Conservation (phyloP, 2,888 invertebrate genomes). For the Sympetrum striolatum region DNA sequence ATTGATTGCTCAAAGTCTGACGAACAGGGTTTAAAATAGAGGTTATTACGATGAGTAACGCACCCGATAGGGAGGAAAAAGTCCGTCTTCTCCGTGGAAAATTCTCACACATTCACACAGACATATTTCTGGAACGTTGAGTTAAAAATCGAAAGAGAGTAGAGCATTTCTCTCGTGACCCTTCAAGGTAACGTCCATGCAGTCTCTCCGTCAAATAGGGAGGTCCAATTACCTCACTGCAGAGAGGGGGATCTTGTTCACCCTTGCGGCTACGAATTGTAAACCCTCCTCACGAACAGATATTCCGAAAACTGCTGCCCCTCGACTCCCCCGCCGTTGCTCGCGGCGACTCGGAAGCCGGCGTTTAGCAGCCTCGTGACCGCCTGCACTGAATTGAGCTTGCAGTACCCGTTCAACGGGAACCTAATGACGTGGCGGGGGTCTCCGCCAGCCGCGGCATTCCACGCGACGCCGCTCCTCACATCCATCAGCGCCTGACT, state of each 20-base stretch:
- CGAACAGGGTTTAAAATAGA: too few species aligned
- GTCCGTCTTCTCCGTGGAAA: too few species aligned
- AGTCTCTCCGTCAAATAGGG: too few species aligned
- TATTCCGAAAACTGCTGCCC: slow-evolving; percentile 91
- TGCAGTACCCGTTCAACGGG: slow-evolving; percentile 87
- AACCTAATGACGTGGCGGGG: slow-evolving; percentile 83
- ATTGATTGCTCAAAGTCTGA: too few species aligned
- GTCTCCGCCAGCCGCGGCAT: slow-evolving; percentile 69
- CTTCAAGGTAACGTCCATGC: not conserved
- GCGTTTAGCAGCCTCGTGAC: slow-evolving; percentile 80
- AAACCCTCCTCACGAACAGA: slow-evolving; percentile 71
- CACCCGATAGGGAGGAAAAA: too few species aligned
- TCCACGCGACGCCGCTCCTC: slow-evolving; percentile 80
- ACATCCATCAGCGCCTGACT: slow-evolving; percentile 78
- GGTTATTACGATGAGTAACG: too few species aligned
- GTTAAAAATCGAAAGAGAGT: not conserved
- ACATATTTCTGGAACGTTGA: not conserved
- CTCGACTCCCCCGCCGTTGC: slow-evolving; percentile 86
- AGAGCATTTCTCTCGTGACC: not conserved
- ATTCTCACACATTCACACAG: not conserved
- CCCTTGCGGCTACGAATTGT: slow-evolving; percentile 51
- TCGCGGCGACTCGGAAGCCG: slow-evolving; percentile 79
- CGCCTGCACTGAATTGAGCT: slow-evolving; percentile 87
- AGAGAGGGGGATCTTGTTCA: not conserved
- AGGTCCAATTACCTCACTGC: not conserved